Evolutionary conservation across 2,113 vertebrate genomes (phyloP).

Genomic region (Saiga tatarica): DNA sequence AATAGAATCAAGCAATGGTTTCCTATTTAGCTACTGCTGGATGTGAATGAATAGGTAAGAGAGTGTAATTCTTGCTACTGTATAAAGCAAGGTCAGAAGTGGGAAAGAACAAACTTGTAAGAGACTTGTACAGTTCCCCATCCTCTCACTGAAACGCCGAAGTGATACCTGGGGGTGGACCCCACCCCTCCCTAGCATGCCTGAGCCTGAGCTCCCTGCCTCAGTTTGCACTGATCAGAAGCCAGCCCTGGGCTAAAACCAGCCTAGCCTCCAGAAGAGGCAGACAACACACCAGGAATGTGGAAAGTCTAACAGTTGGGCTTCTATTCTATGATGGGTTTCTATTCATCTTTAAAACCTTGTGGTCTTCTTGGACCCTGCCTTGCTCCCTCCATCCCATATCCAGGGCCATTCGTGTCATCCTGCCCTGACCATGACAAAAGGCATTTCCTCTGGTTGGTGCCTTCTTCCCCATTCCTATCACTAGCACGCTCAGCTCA

Average conservation of each 20-base stretch:
- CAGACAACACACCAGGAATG: neutral
- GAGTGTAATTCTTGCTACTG: slow-evolving; percentile 14
- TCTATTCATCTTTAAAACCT: neutral
- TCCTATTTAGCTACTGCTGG: neutral
- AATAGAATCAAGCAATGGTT: neutral
- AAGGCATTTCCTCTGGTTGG: neutral
- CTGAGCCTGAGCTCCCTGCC: neutral
- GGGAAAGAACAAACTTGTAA: neutral
- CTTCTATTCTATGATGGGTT: neutral
- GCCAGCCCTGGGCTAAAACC: neutral
- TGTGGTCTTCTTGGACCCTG: neutral
- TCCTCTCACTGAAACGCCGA: neutral
- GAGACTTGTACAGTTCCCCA: neutral
- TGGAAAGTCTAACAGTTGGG: neutral
- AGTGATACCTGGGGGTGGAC: neutral
- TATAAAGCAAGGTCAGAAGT: neutral
- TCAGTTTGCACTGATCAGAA: neutral
- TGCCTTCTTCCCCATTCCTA: neutral
- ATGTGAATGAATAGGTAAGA: neutral
- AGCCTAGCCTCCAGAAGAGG: neutral
- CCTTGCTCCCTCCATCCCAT: neutral
- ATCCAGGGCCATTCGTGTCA: neutral
- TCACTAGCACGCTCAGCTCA: neutral
- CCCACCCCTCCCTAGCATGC: neutral
- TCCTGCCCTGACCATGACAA: neutral